A percentile compares a stretch with the other conserved stretches of the same genome.
Conservation (phyloP, 2,888 invertebrate species). For the Synergus gifuensis region DNA sequence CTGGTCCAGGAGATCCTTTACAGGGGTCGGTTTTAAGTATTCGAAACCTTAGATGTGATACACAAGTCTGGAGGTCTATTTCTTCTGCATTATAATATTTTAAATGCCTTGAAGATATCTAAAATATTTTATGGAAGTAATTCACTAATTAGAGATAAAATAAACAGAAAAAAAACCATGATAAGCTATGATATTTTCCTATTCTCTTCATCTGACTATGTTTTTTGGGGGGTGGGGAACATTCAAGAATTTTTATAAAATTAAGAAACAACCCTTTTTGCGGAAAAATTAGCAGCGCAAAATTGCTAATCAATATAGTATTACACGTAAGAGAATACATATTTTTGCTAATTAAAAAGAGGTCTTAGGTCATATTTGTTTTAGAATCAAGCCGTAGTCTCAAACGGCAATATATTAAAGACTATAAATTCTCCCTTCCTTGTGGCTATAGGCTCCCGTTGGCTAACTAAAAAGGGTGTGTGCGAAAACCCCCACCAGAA, state of each 20-base stretch:
- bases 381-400: constrained; percentile 16
- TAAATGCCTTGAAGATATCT: background rate
- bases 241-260: no score
- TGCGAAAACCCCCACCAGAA: constrained; percentile 50
- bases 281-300: no score
- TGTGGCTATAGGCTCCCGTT: constrained; percentile 15
- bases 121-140: no score
- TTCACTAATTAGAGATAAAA: no score
- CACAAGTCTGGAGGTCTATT: background rate
- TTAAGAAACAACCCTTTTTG: no score
- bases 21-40: constrained; percentile 11
- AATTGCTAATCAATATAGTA: no score
- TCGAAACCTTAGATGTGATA: background rate
- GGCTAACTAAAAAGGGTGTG: constrained; percentile 47
- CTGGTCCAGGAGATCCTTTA: constrained; percentile 9
- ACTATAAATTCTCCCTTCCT: constrained; percentile 29
- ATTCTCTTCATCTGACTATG: no score
- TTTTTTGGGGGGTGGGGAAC: no score
- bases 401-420: constrained; percentile 35
- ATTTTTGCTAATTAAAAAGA: constrained; percentile 23
- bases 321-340: background rate
- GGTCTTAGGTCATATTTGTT: constrained; percentile 9
- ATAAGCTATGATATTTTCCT: no score
- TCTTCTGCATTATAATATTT: background rate
- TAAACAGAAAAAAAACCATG: no score